phyloP scores from a whole-genome alignment of 2,888 invertebrate species.

The Harpalus rubripes region DNA sequence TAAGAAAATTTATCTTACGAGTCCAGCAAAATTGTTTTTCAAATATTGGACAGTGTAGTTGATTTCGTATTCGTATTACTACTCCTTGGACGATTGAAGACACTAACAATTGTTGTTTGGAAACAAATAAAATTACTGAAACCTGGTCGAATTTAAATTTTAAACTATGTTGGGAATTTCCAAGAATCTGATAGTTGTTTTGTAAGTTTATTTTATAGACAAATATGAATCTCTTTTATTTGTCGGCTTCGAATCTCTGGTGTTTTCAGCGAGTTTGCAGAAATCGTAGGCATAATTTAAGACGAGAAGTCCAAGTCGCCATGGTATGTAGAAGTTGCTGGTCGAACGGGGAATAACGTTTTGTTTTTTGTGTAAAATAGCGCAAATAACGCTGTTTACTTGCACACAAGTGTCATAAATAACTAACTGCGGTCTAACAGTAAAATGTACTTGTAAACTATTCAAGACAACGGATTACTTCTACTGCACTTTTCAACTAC shows the following conservation, averaged over 20 bases:
- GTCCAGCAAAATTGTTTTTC: not conserved
- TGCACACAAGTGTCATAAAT: not conserved
- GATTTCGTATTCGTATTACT: not conserved
- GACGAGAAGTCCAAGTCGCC: not conserved
- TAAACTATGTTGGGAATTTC: not conserved
- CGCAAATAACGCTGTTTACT: slow-evolving; percentile 5
- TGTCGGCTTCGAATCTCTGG: not conserved
- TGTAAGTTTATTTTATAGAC: not conserved
- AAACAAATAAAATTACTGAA: not conserved
- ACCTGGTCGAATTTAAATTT: not conserved
- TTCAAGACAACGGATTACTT: not conserved
- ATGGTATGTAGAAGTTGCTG: not conserved
- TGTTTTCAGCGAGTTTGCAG: not conserved
- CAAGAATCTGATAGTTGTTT: not conserved
- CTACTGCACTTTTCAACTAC: not conserved
- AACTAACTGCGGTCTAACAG: not conserved
- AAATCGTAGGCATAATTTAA: not conserved
- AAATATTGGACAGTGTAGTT: not conserved
- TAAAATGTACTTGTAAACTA: not conserved
- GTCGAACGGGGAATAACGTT: not conserved
- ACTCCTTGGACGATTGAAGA: not conserved
- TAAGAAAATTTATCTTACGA: not conserved
- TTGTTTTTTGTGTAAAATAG: not conserved
- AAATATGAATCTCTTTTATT: not conserved
- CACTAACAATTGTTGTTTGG: not conserved